These are phyloP conservation scores for Phoebastria nigripes DNA, from an alignment of 2,797 vertebrate species.

Conservation along the genomic window DNA sequence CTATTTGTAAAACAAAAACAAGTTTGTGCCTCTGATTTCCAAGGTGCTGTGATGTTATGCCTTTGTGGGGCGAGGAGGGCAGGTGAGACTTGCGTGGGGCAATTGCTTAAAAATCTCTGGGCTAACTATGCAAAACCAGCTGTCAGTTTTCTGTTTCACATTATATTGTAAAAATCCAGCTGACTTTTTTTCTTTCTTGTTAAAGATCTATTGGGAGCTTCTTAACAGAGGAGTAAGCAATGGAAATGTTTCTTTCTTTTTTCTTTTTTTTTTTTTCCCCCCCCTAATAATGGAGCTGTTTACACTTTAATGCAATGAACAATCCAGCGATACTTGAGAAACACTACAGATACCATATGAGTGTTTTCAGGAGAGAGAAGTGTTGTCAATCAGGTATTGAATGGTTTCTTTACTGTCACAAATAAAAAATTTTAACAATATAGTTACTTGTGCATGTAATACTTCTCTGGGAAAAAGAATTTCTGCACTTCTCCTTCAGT, in stretches of 20 bases:
- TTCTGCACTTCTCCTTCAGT: background rate
- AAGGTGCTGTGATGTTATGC: conserved; percentile 70
- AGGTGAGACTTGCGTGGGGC: background rate
- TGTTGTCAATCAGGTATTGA: conserved; percentile 65
- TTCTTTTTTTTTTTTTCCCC: background rate
- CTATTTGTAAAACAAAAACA: conserved; percentile 57
- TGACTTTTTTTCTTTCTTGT: conserved; percentile 9
- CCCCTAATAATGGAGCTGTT: conserved; percentile 43
- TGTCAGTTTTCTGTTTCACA: conserved; percentile 42
- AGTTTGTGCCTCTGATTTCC: conserved; percentile 72
- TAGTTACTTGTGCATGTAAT: conserved; percentile 54
- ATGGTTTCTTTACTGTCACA: conserved; percentile 74
- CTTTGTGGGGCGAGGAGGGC: conserved; percentile 10
- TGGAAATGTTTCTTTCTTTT: conserved; percentile 33
- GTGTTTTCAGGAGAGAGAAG: conserved; percentile 54
- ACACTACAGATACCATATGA: conserved; percentile 38
- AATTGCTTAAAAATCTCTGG: background rate
- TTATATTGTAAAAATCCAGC: conserved; percentile 51
- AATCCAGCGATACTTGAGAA: conserved; percentile 68
- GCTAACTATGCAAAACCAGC: conserved; percentile 55
- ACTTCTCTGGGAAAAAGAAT: conserved; percentile 24
- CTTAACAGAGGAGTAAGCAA: conserved; percentile 21
- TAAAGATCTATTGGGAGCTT: conserved; percentile 35
- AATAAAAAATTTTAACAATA: conserved; percentile 73
- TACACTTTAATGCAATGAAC: conserved; percentile 67